These are phyloP conservation scores for Erythrolamprus reginae DNA, from an alignment of 2,113 vertebrate species.

Conservation along the genomic window DNA sequence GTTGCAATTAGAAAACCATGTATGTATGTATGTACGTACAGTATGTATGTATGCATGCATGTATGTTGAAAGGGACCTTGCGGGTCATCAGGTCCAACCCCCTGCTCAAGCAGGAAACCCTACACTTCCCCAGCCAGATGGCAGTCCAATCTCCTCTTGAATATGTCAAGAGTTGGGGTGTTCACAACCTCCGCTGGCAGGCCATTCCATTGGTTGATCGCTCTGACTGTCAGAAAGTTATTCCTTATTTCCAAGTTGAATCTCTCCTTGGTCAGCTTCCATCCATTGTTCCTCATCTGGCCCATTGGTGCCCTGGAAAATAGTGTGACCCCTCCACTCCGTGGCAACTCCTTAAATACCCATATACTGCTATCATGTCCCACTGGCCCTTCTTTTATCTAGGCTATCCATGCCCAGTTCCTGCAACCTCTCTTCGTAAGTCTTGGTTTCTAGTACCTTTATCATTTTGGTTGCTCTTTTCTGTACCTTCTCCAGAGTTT, in stretches of 20 bases:
- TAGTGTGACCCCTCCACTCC: background rate
- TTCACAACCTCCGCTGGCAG: background rate
- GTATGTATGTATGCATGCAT: no score
- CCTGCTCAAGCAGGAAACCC: background rate
- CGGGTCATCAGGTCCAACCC: background rate
- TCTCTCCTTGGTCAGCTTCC: background rate
- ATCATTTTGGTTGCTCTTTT: no score
- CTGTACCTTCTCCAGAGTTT: no score
- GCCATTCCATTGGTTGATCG: background rate
- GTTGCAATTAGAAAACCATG: no score
- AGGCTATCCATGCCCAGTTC: background rate
- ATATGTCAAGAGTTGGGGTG: background rate
- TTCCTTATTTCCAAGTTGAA: background rate
- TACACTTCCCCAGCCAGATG: background rate
- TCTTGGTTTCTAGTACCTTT: no score
- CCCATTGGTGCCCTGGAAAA: background rate
- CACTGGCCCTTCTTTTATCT: background rate
- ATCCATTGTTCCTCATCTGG: background rate
- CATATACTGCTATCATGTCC: background rate
- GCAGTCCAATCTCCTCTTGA: background rate
- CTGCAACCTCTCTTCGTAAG: no score
- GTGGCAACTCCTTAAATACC: background rate
- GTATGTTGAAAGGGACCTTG: background rate
- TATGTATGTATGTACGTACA: no score
- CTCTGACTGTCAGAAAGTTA: background rate